Evolutionary conservation across 2,888 invertebrate genomes (phyloP), one percentile per base, ranked within the genome.

Genomic region (Priocnemis perturbator): DNA sequence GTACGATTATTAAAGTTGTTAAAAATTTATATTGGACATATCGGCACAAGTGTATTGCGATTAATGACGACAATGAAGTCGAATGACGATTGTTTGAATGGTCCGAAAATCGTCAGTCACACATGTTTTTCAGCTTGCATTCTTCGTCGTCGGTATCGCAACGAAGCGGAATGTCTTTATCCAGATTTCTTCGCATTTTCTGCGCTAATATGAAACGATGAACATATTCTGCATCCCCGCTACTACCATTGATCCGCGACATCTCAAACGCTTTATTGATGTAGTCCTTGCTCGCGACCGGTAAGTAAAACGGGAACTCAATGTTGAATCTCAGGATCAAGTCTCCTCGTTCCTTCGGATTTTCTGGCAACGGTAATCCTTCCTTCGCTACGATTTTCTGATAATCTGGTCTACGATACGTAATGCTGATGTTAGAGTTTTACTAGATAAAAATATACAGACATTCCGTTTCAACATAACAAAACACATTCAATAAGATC

Each of bases 301-400:
- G 90, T 59, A 92, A 81, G 83, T 91, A 91, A 66, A 86, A 81
- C 9, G 93, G 93, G 86, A 91, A 93, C 69, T 90, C 87, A 44
- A 93, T 90, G 62, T 91, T 89, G 84, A 96, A 96, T 64, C 91
- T 90, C 75, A 96, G 91, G 55, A 94, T 91, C 52, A 96, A 88
- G 83, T 94, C 92, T 11, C 96, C 96, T 77, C 91, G 93, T 48
- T 91, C 91, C 60, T 91, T 91, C 55, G 91, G 90, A 80, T 92
- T 91, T 64, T 92, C 92, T 1, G 92, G 90, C 64, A 93, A 86
- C 0, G 95, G 95, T 80, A 96, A 90, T 0, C 96, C 96, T 89
- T 96, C 96, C 7, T 92, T 92, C 62, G 91, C 91, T 0, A 96
- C 90, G 0, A 93, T 83, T 87, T 95, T 95, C 73, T 91, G 91